phyloP scores from a whole-genome alignment of 2,797 vertebrate genomes.

The Falco novaeseelandiae region DNA sequence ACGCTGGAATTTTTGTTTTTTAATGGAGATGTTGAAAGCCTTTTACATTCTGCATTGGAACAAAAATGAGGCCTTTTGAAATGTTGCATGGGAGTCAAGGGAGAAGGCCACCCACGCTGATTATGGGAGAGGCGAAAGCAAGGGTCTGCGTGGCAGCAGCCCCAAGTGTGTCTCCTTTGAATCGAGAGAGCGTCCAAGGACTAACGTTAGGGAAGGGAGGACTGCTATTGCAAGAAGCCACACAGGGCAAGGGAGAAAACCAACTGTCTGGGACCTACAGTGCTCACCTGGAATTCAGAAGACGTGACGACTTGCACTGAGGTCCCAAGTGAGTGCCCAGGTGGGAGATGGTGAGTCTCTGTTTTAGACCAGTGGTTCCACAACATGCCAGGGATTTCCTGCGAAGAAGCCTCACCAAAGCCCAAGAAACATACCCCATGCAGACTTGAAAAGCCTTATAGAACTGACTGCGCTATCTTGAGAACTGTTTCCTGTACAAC shows the following conservation, averaged over 20 bases:
- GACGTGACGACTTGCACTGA: not conserved
- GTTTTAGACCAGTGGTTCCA: not conserved
- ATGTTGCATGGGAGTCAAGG: conserved; percentile 8
- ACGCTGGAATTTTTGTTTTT: not conserved
- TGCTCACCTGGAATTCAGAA: not conserved
- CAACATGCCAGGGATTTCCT: not conserved
- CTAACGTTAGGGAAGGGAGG: rapidly evolving
- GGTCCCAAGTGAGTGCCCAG: not conserved
- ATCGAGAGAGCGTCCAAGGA: not conserved
- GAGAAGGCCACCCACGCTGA: conserved; percentile 22
- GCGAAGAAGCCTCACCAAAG: not conserved
- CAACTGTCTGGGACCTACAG: not conserved
- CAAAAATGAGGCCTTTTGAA: conserved; percentile 42
- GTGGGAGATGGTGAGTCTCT: not conserved
- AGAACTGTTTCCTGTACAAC: not conserved
- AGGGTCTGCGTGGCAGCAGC: not conserved
- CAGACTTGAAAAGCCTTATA: not conserved
- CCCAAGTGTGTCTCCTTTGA: not conserved
- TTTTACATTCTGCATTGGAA: conserved; percentile 21
- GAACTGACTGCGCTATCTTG: not conserved
- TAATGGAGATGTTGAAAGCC: conserved; percentile 59
- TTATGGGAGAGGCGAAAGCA: not conserved
- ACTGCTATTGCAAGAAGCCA: not conserved
- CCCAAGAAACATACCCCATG: not conserved
- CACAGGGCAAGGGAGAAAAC: not conserved